Evolutionary conservation across 2,797 vertebrate genomes (phyloP).

Genomic region (Cyprinella venusta): DNA sequence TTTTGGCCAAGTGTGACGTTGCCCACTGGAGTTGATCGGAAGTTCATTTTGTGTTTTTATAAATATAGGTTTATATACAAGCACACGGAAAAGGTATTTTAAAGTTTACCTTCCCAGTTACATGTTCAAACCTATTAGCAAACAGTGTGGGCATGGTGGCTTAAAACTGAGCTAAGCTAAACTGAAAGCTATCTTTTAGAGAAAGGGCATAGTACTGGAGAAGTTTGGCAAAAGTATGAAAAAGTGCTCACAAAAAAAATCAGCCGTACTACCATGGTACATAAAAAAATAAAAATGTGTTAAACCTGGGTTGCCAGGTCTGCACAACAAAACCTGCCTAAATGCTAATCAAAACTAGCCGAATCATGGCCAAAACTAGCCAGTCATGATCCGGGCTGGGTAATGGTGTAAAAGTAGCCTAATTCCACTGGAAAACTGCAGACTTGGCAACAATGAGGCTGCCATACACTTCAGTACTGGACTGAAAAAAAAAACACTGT

Average conservation of each 20-base stretch:
- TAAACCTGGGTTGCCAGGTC: no score
- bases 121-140: not conserved
- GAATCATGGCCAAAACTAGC: not conserved
- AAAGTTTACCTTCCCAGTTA: not conserved
- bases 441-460: not conserved
- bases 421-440: not conserved
- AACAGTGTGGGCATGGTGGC: not conserved
- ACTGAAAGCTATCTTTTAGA: not conserved
- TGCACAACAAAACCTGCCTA: not conserved
- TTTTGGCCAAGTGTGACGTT: constrained; percentile 6
- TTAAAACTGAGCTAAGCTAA: not conserved
- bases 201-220: not conserved
- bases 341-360: not conserved
- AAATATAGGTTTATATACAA: not conserved
- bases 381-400: not conserved
- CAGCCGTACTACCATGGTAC: not conserved
- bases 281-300: no score
- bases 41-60: not conserved
- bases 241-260: not conserved
- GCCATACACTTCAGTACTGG: not conserved
- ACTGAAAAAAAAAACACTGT: not conserved
- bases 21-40: not conserved
- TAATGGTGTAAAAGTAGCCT: not conserved
- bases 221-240: not conserved
- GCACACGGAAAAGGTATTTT: not conserved